phyloP scores from a whole-genome alignment of 2,888 invertebrate species.

The Tuta absoluta region DNA sequence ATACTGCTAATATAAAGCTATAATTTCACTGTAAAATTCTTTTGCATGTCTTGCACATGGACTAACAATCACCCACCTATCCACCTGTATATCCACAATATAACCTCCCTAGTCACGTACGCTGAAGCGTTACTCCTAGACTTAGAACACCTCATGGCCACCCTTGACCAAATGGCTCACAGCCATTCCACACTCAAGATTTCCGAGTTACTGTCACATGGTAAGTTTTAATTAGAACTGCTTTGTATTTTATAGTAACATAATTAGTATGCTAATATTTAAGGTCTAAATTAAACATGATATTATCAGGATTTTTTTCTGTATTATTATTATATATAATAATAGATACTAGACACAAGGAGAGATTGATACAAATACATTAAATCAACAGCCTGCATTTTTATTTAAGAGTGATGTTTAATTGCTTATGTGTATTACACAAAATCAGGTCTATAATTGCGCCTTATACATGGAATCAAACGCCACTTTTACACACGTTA shows the following conservation, averaged over 20 bases:
- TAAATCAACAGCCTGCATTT: too few species aligned
- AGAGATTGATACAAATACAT: too few species aligned
- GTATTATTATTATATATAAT: too few species aligned
- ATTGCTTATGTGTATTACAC: too few species aligned
- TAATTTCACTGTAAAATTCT: constrained; percentile 58
- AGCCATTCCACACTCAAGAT: constrained; percentile 78
- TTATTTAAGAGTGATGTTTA: too few species aligned
- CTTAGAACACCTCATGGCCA: constrained; percentile 81
- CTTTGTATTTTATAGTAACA: neutral
- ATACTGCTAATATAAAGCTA: constrained; percentile 35
- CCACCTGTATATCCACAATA: constrained; percentile 63
- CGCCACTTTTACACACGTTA: too few species aligned
- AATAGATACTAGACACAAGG: too few species aligned
- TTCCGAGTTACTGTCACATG: constrained; percentile 75
- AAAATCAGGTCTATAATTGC: too few species aligned
- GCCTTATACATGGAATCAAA: too few species aligned
- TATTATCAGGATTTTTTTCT: too few species aligned
- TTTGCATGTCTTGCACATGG: constrained; percentile 82
- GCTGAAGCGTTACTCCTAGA: constrained; percentile 80
- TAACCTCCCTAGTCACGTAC: constrained; percentile 73
- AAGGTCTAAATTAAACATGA: neutral
- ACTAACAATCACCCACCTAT: constrained; percentile 62
- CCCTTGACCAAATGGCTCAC: constrained; percentile 80
- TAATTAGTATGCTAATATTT: neutral
- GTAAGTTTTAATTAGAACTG: constrained; percentile 56